These are phyloP conservation scores for Platycnemis pennipes DNA, from an alignment of 2,888 invertebrate species.

Conservation along the genomic window DNA sequence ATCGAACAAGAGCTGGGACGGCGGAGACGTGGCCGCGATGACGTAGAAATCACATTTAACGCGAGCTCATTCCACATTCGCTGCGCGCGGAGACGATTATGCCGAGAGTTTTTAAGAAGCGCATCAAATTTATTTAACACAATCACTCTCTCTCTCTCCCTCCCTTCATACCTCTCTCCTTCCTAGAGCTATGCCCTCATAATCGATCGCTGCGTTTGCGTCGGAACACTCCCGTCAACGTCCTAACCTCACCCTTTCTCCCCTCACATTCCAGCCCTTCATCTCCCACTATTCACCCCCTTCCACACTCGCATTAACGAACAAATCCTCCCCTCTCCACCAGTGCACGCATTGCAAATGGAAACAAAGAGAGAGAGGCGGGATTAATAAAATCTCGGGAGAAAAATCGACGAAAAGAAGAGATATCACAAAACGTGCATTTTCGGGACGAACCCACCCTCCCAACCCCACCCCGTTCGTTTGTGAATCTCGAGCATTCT, in stretches of 20 bases:
- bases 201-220: conserved; percentile 34
- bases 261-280: not conserved
- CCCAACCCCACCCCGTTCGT: too few relatives aligned
- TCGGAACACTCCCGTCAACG: not conserved
- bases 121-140: not conserved
- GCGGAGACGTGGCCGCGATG: not conserved
- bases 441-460: not conserved
- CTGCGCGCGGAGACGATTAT: too few relatives aligned
- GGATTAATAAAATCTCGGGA: not conserved
- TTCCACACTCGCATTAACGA: not conserved
- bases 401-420: not conserved
- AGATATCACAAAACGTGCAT: not conserved
- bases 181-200: not conserved
- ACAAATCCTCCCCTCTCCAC: not conserved
- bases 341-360: not conserved
- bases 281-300: not conserved
- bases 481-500: conserved; percentile 28
- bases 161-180: not conserved
- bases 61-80: not conserved
- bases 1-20: not conserved
- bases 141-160: not conserved
- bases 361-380: not conserved
- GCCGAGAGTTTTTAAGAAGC: not conserved
- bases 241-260: not conserved
- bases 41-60: not conserved